Base-by-base conservation (phyloP, 2,888 invertebrate genomes). In the Tyria jacobaeae region DNA sequence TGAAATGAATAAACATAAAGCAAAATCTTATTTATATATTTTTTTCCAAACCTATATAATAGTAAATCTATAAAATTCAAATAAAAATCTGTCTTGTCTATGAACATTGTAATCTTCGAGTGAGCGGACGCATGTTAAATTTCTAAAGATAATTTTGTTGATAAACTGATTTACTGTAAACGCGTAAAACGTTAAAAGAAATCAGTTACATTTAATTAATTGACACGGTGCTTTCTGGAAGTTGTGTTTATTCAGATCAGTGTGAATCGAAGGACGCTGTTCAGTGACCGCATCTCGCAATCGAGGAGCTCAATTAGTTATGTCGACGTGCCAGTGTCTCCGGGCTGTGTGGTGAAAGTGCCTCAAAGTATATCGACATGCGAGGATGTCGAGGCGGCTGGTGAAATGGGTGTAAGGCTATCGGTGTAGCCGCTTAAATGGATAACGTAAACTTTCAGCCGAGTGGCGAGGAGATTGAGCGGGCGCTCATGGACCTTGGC, bases 401-500 rank as follows among this genome's bases (percentile, higher is more conserved):
- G 75, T 80, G 75, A 81, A 82, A 79, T 82, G 78, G 73, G 70
- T 73, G 65, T 70, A 65, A 70, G 77, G 76, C 75, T 70, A 68
- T 65, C 62, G 64, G 60, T 66, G 66, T 72, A 82, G 68, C 66
- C 64, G 75, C 71, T 68, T 69, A 25, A 76, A 93, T 94, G 94
- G 93, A 93, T 75, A 90, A 86, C 87, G 84, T 88, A 63, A 85
- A 84, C 76, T 91, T 90, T 80, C 86, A 89, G 70, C 80, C 88
- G 69, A 87, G 89, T 67, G 91, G 89, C 62, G 94, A 93, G 71
- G 94, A 94, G 68, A 90, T 94, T 61, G 94, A 94, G 84, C 88
- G 90, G 62, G 93, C 92, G 62, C 85, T 94, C 67, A 89, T 94
- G 91, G 94, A 94, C 78, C 84, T 94, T 64, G 90, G 88, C 55